Conservation (phyloP, 2,888 invertebrate species). For the Operophtera brumata region DNA sequence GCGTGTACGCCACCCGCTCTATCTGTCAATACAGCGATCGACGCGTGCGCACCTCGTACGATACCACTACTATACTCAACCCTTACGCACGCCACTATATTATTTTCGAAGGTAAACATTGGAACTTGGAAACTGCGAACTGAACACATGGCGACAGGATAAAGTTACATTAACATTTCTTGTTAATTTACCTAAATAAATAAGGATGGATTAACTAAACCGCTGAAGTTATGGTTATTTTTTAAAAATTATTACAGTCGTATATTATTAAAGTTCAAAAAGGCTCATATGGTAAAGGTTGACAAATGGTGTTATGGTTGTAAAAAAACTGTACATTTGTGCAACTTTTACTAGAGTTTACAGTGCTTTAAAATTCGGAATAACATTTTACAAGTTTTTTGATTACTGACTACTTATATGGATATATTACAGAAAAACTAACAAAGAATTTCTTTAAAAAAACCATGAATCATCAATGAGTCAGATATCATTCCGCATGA, state of each 20-base stretch:
- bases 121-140: conserved; percentile 11
- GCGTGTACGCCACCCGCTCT: conserved; percentile 66
- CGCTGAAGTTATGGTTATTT: too few species aligned
- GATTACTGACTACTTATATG: too few species aligned
- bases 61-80: conserved; percentile 17
- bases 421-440: neutral
- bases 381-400: too few species aligned
- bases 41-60: conserved; percentile 53
- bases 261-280: too few species aligned
- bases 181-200: conserved; percentile 3
- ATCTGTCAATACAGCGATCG: conserved; percentile 69
- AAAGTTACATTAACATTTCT: conserved; percentile 12
- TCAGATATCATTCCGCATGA: neutral
- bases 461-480: neutral
- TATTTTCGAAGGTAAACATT: conserved; percentile 27
- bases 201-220: neutral
- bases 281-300: too few species aligned
- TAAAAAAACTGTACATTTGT: too few species aligned
- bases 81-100: conserved; percentile 26
- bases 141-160: conserved; percentile 20
- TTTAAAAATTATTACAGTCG: too few species aligned
- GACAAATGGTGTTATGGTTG: too few species aligned
- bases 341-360: too few species aligned
- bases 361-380: too few species aligned
- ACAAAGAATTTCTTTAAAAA: neutral